Evolutionary conservation across 2,888 invertebrate genomes (phyloP), one percentile per base, ranked within the genome.

Genomic region (Drosophila diplacantha): DNA sequence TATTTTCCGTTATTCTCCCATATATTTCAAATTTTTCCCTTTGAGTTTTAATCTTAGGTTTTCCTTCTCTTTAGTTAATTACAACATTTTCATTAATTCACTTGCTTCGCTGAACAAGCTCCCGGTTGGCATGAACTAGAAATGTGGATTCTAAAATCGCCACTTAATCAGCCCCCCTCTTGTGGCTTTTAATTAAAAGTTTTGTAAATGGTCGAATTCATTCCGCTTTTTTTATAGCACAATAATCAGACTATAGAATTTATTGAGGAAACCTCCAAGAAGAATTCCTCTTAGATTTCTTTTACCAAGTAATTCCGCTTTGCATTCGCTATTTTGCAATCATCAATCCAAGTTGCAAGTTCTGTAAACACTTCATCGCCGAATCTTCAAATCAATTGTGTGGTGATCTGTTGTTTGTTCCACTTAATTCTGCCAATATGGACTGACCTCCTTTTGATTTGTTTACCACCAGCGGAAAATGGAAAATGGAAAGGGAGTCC

Each of bases 361-460:
- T 52, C 11, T 44, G 37, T 46, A 57, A 58, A 57, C 57, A 57
- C 24, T 58, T 59, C 16, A 60, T 14, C 26, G 20, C 18, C 26
- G 9, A 57, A 34, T 26, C 43, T 26, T 43, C 1, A 3, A 41
- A 11, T 16, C 38, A 32, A 31, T 32, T 20, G 57, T 9, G 11
- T 11, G 22, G 26, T 35, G 26, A 31, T 29, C 32, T 35, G 34
- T 26, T 53, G 54, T 16, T 54, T 54, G 55, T 55, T 55, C 55
- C 56, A 55, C 55, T 54, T 55, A 12, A 37, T 47, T 44, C 32
- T 39, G 78, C 75, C 81, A 78, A 77, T 75, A 80, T 68, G 63
- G 67, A 43, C 81, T 75, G 77, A 78, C 83, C 77, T 78, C 66
- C 60, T 78, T 78, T 81, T 66, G 75, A 69, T 81, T 83, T 77